Evolutionary conservation across 2,888 invertebrate species (phyloP).

Genomic region (Acleris holmiana): DNA sequence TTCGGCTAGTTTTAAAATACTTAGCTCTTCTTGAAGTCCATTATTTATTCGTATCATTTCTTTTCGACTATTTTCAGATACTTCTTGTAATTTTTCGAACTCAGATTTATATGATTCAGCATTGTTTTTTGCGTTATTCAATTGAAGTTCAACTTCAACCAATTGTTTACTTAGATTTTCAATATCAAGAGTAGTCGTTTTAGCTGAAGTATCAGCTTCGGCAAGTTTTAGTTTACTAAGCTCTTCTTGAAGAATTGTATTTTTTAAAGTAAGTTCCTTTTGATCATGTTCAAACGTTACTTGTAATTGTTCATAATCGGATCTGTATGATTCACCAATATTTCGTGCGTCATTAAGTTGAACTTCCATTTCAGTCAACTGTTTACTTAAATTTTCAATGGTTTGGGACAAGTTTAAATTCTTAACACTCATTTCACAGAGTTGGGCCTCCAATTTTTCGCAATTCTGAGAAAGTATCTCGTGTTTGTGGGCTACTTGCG

Average conservation of each 20-base stretch:
- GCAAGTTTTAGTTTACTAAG: slow-evolving; percentile 46
- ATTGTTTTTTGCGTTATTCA: slow-evolving; percentile 49
- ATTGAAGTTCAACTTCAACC: slow-evolving; percentile 48
- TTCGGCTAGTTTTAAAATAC: slow-evolving; percentile 48
- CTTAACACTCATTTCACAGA: slow-evolving; percentile 52
- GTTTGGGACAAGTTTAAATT: slow-evolving; percentile 50
- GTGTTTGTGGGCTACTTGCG: slow-evolving; percentile 50
- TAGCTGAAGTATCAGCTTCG: slow-evolving; percentile 50
- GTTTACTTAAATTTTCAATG: slow-evolving; percentile 29
- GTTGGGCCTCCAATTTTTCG: slow-evolving; percentile 52
- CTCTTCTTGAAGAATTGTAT: slow-evolving; percentile 50
- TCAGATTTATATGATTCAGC: slow-evolving; percentile 50
- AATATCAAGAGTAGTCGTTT: slow-evolving; percentile 48
- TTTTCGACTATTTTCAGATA: slow-evolving; percentile 45
- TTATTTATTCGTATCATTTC: slow-evolving; percentile 47
- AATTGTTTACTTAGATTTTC: slow-evolving; percentile 35
- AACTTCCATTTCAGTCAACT: slow-evolving; percentile 47
- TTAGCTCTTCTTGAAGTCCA: slow-evolving; percentile 51
- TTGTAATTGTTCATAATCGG: slow-evolving; percentile 54
- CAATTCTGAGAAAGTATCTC: slow-evolving; percentile 52
- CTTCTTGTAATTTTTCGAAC: slow-evolving; percentile 53
- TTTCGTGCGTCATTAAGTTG: slow-evolving; percentile 49
- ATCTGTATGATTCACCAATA: slow-evolving; percentile 50
- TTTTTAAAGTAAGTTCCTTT: slow-evolving; percentile 46
- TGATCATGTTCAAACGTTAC: slow-evolving; percentile 46